Base-by-base conservation (phyloP, 2,888 invertebrate genomes). In the Diarsia dahlii region DNA sequence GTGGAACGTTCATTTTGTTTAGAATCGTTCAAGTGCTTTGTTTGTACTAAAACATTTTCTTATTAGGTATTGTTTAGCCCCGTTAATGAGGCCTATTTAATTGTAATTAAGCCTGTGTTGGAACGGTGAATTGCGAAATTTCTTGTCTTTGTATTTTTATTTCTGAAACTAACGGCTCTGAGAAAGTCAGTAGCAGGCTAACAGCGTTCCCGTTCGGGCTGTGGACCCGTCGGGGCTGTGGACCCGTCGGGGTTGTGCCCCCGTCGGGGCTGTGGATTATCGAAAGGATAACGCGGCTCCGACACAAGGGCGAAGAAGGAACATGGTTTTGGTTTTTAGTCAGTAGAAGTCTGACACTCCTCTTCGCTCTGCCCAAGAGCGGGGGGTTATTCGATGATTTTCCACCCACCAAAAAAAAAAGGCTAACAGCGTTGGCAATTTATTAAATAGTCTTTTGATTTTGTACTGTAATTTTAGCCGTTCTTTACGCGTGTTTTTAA, bases 1-100 rank as follows among this genome's bases (percentile, higher is more conserved):
- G 82, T 85, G 73, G 79, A 79, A 81, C 86, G 83, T 84, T 86
- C 78, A 88, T 87, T 90, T 88, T 84, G 81, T 86, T 87, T 89
- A 84, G 81, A 81, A 81, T 70, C 72, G 81, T 84, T 86, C 73
- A 87, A 81, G 84, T 80, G 65, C 76, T 87, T 85, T 88, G 86
- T 87, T 84, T 82, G 75, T 72, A 74, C 80, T 84, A 62, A 87
- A 90, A 84, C 82, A 84, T 84, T 87, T 85, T 83, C 85, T 86
- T 85, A 84, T 84, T 82, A 80, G 78, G 80, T 74, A 84, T 84
- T 82, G 74, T 87, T 80, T 70, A 74, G 75, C 66, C 74, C 71
- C 65, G 77, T 82, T 87, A 86, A 85, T 85, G 84, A 82, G 60
- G 70, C 77, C 71, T 67, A 80, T 86, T 88, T 84, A 78, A 86